phyloP scores from a whole-genome alignment of 2,888 invertebrate genomes.

The Iselma pallidipennis region DNA sequence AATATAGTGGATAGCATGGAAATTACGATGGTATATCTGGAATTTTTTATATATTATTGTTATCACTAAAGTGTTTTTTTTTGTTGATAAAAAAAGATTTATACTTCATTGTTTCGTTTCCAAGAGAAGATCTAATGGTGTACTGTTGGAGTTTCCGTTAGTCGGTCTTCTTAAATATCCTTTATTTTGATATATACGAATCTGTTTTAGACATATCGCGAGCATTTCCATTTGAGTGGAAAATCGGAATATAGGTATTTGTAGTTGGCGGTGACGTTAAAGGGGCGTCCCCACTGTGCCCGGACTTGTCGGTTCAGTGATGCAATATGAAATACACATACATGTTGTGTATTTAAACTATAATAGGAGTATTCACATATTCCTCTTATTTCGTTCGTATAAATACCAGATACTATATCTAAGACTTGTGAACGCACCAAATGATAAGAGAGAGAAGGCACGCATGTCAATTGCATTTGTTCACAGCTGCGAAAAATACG shows the following conservation, averaged over 20 bases:
- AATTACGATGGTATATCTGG: background rate
- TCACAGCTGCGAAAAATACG: too few species aligned
- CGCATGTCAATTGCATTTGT: too few species aligned
- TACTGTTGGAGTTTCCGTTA: background rate
- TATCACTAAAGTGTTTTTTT: background rate
- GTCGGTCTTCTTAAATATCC: conserved; percentile 7
- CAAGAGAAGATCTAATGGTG: background rate
- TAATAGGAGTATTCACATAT: too few species aligned
- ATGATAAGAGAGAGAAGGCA: too few species aligned
- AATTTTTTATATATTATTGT: background rate
- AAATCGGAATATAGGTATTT: background rate
- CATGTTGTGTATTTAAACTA: too few species aligned
- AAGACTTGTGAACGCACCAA: too few species aligned
- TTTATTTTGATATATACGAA: background rate
- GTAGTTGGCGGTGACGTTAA: too few species aligned
- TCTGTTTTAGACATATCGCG: background rate
- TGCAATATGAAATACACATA: too few species aligned
- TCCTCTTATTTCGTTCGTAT: too few species aligned
- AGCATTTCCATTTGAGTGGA: background rate
- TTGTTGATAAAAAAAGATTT: background rate
- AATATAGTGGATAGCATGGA: background rate
- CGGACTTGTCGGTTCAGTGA: too few species aligned
- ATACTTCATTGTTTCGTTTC: conserved; percentile 1
- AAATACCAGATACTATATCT: too few species aligned
- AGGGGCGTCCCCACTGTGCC: too few species aligned